phyloP scores from a whole-genome alignment of 2,113 vertebrate genomes.

The Nyctibius bracteatus region DNA sequence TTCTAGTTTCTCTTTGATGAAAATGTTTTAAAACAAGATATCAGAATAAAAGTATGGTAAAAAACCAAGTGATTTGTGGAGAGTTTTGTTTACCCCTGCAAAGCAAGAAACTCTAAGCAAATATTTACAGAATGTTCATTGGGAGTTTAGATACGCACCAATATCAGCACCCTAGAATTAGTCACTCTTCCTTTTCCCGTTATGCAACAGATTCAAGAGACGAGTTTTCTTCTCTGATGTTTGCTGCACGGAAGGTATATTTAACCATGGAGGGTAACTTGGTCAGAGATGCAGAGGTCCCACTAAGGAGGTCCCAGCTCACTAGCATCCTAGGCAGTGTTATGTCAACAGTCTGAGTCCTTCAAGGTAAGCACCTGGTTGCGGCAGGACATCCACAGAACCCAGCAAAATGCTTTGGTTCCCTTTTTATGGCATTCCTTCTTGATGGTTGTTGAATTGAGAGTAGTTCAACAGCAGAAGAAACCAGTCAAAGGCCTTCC shows the following conservation, averaged over 20 bases:
- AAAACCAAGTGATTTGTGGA: background rate
- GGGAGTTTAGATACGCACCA: background rate
- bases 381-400: background rate
- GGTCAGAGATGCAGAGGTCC: background rate
- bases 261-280: background rate
- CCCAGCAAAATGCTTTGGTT: background rate
- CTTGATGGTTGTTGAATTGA: background rate
- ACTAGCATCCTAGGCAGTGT: background rate
- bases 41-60: background rate
- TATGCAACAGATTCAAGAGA: background rate
- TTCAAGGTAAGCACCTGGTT: background rate
- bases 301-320: background rate
- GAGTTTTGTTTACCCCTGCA: background rate
- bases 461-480: background rate
- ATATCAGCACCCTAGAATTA: conserved; percentile 12
- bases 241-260: background rate
- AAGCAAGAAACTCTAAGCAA: conserved; percentile 26
- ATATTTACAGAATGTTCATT: conserved; percentile 9
- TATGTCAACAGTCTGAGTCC: background rate
- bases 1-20: background rate
- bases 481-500: background rate
- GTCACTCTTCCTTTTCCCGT: conserved; percentile 24
- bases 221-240: background rate
- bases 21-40: background rate
- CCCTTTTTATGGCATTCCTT: background rate